These are phyloP conservation scores for Rhopalosiphum maidis DNA, from an alignment of 1,140 invertebrate species.

Conservation along the genomic window DNA sequence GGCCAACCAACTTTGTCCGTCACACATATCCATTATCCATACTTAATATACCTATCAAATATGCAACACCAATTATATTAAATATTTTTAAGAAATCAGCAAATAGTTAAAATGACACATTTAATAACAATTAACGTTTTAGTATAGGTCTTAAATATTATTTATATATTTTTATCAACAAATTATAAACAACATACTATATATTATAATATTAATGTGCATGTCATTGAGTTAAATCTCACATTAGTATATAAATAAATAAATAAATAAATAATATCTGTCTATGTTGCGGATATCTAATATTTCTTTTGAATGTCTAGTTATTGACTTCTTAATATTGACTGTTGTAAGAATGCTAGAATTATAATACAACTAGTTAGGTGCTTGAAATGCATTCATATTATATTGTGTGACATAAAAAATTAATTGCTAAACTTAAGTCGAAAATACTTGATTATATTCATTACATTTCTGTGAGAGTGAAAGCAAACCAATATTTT, in stretches of 20 bases:
- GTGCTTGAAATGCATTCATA: neutral
- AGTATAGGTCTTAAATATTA: too few species aligned
- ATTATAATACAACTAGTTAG: neutral
- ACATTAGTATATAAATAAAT: too few species aligned
- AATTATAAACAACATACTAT: too few species aligned
- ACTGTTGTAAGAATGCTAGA: neutral
- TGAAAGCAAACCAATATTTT: slow-evolving; percentile 12
- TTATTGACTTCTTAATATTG: neutral
- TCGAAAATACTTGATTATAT: neutral
- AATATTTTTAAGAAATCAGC: too few species aligned
- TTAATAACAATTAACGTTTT: too few species aligned
- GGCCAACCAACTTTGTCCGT: neutral
- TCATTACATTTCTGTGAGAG: neutral
- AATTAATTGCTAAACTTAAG: neutral
- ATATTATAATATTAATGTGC: too few species aligned
- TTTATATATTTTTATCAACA: too few species aligned
- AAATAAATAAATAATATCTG: neutral
- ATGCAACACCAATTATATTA: too few species aligned
- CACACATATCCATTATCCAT: neutral
- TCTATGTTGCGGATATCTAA: neutral
- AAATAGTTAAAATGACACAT: neutral
- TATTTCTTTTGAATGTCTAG: neutral
- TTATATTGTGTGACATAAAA: neutral
- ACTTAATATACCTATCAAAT: too few species aligned
- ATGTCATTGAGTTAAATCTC: too few species aligned